Base-by-base conservation (phyloP, 2,888 invertebrate genomes). In the Beris chalybata region DNA sequence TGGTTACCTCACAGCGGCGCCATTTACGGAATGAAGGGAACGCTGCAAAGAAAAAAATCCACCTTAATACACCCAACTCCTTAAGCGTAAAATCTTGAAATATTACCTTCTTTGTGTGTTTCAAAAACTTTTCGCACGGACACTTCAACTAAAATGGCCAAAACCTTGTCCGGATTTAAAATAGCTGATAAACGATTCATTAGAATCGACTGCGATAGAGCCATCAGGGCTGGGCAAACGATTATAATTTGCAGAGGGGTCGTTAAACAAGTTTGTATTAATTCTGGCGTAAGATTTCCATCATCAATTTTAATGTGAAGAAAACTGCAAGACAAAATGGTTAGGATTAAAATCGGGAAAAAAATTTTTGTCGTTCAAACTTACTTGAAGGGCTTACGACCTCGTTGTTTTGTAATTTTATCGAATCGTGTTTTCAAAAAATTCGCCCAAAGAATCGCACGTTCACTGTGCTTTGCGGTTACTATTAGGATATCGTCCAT, bases 401-500 rank as follows among this genome's bases (percentile, higher is more conserved):
- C 90, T 75, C 91, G 86, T 76, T 92, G 91, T 70, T 89, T 88
- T 82, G 90, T 90, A 72, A 92, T 91, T 81, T 92, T 91, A 78
- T 92, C 90, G 79, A 93, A 93, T 79, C 92, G 91, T 65, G 89
- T 88, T 56, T 88, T 87, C 72, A 93, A 86, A 79, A 92, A 93
- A 76, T 90, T 89, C 15, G 91, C 90, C 90, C 93, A 91, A 63
- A 91, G 80, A 30, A 86, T 85, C 69, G 92, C 91, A 71, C 90
- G 89, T 59, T 91, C 89, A 73, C 91, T 92, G 68, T 87, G 87
- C 67, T 88, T 88, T 74, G 91, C 88, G 76, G 90, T 92, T 68
- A 93, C 82, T 75, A 93, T 90, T 67, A 92, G 84, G 71, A 93
- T 91, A 77, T 92, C 92, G 80, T 92, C 91, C 86, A 91, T 89